A percentile compares a stretch with the other conserved stretches of the same genome.
Conservation (phyloP, 2,113 vertebrate genomes). For the Poeciliopsis retropinna region DNA sequence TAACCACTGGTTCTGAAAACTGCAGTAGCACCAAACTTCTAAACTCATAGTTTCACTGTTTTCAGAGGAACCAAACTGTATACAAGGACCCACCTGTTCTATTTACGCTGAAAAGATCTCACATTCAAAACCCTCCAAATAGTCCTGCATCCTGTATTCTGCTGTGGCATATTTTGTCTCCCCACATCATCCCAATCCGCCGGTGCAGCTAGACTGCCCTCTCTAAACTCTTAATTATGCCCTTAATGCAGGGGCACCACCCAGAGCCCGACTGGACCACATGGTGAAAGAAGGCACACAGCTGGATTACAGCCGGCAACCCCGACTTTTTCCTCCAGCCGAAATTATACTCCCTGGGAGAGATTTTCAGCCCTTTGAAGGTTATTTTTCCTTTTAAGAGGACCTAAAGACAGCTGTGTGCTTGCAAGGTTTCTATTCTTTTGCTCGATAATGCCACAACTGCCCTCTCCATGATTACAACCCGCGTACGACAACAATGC, state of each 20-base stretch:
- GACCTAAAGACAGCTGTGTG: background rate
- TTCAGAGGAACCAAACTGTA: conserved; percentile 17
- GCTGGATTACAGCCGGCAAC: conserved; percentile 26
- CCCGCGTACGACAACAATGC: conserved; percentile 5
- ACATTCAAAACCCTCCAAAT: conserved; percentile 16
- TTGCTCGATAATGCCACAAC: background rate
- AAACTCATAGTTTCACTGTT: background rate
- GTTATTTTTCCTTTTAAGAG: background rate
- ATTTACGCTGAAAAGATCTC: conserved; percentile 23
- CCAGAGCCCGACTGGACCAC: conserved; percentile 38
- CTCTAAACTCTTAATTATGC: conserved; percentile 60
- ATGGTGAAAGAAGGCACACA: conserved; percentile 35
- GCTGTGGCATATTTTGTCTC: conserved; percentile 28
- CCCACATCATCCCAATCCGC: conserved; percentile 29
- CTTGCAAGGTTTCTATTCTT: conserved; percentile 2
- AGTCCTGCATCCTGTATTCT: conserved; percentile 22
- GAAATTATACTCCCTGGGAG: conserved; percentile 4
- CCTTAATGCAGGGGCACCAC: conserved; percentile 50
- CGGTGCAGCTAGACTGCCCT: conserved; percentile 23
- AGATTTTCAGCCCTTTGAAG: conserved; percentile 24
- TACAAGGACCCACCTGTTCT: conserved; percentile 16
- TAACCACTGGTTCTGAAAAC: background rate
- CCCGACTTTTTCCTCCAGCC: conserved; percentile 16
- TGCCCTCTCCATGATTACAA: conserved; percentile 2
- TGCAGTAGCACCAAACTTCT: background rate